Base-by-base conservation (phyloP, 2,797 vertebrate species). In the Valencia hispanica region DNA sequence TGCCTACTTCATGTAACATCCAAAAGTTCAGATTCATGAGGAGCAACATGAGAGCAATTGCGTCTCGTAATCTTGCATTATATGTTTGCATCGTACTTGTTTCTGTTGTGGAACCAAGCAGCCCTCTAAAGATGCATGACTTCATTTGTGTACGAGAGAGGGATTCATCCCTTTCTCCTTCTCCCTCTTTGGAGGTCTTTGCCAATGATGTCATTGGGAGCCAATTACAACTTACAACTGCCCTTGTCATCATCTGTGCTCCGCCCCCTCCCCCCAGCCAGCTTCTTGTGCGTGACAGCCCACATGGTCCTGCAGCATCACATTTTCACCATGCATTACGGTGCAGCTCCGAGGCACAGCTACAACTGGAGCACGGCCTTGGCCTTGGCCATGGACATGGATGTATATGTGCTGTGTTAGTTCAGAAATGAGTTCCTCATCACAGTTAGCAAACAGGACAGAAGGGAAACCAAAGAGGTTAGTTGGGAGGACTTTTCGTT, bases 151-250 rank as follows among this genome's bases (percentile, higher is more conserved):
- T 55, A 75, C 39, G 82, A 57, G 68, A 80, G 78, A n/a, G 25
- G 43, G 75, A 73, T 75, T 75, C 69, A 70, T 66, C 80, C 78
- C 75, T 79, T 86, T 82, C 79, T 84, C 84, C 36, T 87, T 73
- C 76, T 82, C 84, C 88, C 69, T 81, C 74, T 79, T 82, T 79
- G 78, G 86, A 79, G 86, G 74, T 15, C 27, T 72, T 89, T 82
- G 87, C 86, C 91, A 92, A 80, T 96, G 95, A 96, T 95, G 95
- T 96, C 95, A 96, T 93, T 91, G 89, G 75, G 63, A 95, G 87
- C 95, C 95, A 95, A 96, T 96, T 83, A 90, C 87, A 93, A 72
- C 68, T 20, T 55, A 76, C 79, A n/a, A 76, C 74, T 61, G 70
- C 48, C 57, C 78, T 83, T 77, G 72, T 87, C 81, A 55, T 85